Evolutionary conservation across 2,797 vertebrate genomes (phyloP), one percentile per base, ranked within the genome.

Genomic region (Sebastes paucispinis): DNA sequence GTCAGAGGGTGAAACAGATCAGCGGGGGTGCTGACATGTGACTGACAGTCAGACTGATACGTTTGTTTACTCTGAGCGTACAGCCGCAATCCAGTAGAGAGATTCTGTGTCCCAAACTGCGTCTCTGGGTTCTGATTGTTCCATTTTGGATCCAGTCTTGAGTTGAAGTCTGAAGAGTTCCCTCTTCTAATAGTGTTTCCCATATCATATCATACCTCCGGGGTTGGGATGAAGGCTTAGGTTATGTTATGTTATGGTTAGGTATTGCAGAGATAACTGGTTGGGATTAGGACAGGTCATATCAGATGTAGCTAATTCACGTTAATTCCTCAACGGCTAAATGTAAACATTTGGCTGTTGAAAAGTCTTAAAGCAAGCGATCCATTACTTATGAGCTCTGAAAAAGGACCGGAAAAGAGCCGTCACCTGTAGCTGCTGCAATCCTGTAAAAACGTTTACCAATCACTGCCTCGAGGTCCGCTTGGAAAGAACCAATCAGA

Each of bases 1-100:
- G 74, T 81, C 84, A 81, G 25, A 82, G 73, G 74, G 69, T 22
- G 55, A 81, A 75, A 79, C 73, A 7, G 25, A 84, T 72, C 54
- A 75, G 29, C 43, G 67, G 34, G 29, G 39, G 31, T 36, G 25
- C 67, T 69, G 80, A 66, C 68, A 11, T 58, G 13, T 74, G 60
- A 87, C 73, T 78, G 86, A 77, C 81, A 74, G 82, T 76, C 74
- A 22, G 8, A 6, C 68, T 2, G 36, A 80, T 71, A 62, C 20
- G 20, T 79, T 80, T 72, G 63, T 87, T 84, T 84, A 67, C 52
- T 75, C 31, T 0, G 9, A 50, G 73, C 10, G 47, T 62, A 25
- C 10, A 66, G 20, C 50, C 12, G 0, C 13, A 32, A 31, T 55
- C 52, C 47, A 54, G 11, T 60, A 27, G 24, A 29, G 57, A 52